A percentile compares a stretch with the other conserved stretches of the same genome.
These are phyloP conservation scores for Drosophila baimaii DNA, from an alignment of 1,140 invertebrate species.

Conservation along the genomic window DNA sequence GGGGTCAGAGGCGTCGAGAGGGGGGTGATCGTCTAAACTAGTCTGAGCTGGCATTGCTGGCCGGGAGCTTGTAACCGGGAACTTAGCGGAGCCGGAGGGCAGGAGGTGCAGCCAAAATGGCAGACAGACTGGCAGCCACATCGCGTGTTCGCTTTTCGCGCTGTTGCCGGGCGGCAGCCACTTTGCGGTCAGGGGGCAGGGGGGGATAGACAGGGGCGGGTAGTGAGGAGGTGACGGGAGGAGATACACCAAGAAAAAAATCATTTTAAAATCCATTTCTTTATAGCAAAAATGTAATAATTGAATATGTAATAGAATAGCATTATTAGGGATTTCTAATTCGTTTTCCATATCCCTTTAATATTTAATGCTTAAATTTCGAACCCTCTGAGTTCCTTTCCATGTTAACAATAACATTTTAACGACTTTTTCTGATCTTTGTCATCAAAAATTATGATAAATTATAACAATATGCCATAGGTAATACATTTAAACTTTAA, in stretches of 20 bases:
- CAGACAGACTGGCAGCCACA: constrained; percentile 66
- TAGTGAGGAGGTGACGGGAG: background rate
- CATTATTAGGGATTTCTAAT: too few relatives aligned
- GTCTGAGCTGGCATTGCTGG: constrained; percentile 43
- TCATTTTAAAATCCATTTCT: too few relatives aligned
- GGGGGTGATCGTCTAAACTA: constrained; percentile 36
- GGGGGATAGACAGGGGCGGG: constrained; percentile 2
- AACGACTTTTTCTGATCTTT: too few relatives aligned
- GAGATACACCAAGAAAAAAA: background rate
- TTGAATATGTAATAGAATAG: too few relatives aligned
- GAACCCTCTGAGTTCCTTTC: too few relatives aligned
- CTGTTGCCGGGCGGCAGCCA: constrained; percentile 76
- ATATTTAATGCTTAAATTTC: too few relatives aligned
- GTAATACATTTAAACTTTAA: too few relatives aligned
- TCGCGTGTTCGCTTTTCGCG: constrained; percentile 73
- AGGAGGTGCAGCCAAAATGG: constrained; percentile 54
- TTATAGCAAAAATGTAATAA: too few relatives aligned
- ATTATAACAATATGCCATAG: too few relatives aligned
- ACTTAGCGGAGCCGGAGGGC: constrained; percentile 13
- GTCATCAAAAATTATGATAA: too few relatives aligned
- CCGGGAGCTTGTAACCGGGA: constrained; percentile 21
- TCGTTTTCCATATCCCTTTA: too few relatives aligned
- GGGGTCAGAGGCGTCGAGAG: constrained; percentile 6
- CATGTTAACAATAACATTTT: too few relatives aligned
- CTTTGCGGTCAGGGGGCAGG: constrained; percentile 16